Percentiles rank a stretch among this genome's conserved stretches.
These are phyloP conservation scores for Copsychus sechellarum DNA, from an alignment of 2,113 vertebrate species.

Conservation along the genomic window DNA sequence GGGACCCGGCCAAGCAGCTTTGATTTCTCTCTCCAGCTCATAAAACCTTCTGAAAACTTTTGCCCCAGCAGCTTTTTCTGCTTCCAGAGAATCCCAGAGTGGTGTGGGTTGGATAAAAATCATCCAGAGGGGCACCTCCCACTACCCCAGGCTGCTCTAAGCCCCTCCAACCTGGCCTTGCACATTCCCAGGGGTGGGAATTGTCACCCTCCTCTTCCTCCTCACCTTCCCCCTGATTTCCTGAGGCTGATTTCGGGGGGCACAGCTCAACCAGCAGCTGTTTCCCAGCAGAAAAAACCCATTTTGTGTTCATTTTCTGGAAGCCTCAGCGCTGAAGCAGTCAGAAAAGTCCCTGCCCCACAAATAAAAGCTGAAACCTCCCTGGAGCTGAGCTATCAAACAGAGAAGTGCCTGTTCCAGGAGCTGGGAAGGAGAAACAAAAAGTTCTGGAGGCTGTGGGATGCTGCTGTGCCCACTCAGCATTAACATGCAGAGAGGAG, in stretches of 20 bases:
- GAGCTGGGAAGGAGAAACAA: background rate
- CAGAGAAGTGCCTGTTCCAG: background rate
- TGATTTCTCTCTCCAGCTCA: background rate
- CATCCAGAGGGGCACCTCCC: background rate
- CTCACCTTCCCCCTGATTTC: background rate
- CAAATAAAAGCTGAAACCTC: background rate
- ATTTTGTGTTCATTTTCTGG: background rate
- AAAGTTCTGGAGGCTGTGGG: background rate
- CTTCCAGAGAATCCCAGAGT: background rate
- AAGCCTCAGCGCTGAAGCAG: rapidly evolving
- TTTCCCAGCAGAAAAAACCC: background rate
- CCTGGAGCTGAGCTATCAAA: background rate
- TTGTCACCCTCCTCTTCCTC: background rate
- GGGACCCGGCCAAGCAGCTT: background rate
- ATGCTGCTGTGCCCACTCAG: constrained; percentile 4
- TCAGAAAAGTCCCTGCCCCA: background rate
- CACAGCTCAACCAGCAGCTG: background rate
- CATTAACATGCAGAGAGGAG: background rate
- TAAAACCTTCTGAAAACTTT: background rate
- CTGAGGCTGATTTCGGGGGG: background rate
- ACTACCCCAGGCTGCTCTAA: rapidly evolving
- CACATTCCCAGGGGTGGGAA: background rate
- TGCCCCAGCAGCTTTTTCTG: background rate
- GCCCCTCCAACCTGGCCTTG: background rate
- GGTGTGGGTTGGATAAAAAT: background rate